Percentiles rank a stretch among this genome's conserved stretches.
Conservation (phyloP, 2,888 invertebrate species). For the Seira musarum region DNA sequence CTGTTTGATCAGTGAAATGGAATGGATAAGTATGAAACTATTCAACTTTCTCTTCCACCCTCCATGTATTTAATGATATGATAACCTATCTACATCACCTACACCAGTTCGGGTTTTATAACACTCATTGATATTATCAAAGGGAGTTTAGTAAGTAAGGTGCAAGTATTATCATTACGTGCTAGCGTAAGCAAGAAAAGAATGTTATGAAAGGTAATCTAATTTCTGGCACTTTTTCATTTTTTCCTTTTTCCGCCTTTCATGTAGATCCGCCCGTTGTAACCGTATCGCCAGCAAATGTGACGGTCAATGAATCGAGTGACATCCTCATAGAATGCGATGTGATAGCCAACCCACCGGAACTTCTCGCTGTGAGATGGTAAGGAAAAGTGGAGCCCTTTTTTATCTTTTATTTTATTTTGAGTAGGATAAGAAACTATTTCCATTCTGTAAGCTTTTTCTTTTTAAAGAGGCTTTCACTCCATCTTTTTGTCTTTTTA, state of each 20-base stretch:
- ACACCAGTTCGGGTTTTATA: too few relatives aligned
- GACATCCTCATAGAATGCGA: conserved; percentile 84
- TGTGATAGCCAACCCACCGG: conserved; percentile 90
- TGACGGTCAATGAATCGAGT: conserved; percentile 85
- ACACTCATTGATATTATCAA: too few relatives aligned
- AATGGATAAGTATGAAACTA: too few relatives aligned
- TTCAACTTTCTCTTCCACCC: too few relatives aligned
- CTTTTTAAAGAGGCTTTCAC: too few relatives aligned
- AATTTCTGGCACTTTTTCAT: conserved; percentile 41
- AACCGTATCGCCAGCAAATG: conserved; percentile 81
- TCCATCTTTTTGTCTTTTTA: conserved; percentile 33
- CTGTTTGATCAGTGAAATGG: conserved; percentile 43
- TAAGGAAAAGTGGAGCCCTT: conserved; percentile 74
- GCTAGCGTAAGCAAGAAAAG: too few relatives aligned
- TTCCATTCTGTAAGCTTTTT: too few relatives aligned
- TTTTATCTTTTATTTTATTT: conserved; percentile 37
- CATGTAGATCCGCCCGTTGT: conserved; percentile 91
- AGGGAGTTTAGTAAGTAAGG: too few relatives aligned
- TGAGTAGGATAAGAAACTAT: conserved; percentile 29
- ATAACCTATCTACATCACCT: too few relatives aligned
- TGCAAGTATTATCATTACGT: too few relatives aligned
- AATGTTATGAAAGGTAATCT: conserved; percentile 26
- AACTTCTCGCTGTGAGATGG: conserved; percentile 84
- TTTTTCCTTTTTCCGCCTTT: conserved; percentile 69
- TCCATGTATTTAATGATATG: too few relatives aligned